Percentiles rank a stretch among this genome's conserved stretches.
These are phyloP conservation scores for Chalcosyrphus nemorum DNA, from an alignment of 2,888 invertebrate genomes.

Conservation along the genomic window DNA sequence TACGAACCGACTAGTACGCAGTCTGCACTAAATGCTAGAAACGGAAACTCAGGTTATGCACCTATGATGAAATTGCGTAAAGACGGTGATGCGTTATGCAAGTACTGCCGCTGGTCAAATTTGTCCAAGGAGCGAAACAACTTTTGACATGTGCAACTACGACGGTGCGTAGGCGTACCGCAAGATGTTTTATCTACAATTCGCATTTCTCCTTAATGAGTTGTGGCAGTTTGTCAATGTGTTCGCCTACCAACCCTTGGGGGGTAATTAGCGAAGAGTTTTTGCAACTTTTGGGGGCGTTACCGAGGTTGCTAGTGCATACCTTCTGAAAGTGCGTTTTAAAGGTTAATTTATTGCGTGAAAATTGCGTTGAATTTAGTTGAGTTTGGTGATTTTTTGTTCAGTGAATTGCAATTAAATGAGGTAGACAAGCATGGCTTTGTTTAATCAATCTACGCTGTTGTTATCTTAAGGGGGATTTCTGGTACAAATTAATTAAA, in stretches of 20 bases:
- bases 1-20: constrained; percentile 13
- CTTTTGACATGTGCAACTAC: constrained; percentile 39
- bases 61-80: constrained; percentile 56
- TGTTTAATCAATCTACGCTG: background rate
- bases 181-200: constrained; percentile 31
- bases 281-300: constrained; percentile 59
- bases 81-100: constrained; percentile 43
- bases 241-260: constrained; percentile 35
- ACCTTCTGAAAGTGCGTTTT: constrained; percentile 64
- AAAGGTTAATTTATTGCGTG: constrained; percentile 54
- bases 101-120: constrained; percentile 59
- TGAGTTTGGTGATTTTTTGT: too few species aligned
- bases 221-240: constrained; percentile 70
- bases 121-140: constrained; percentile 54
- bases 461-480: background rate
- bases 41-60: constrained; percentile 36
- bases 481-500: too few species aligned
- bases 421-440: background rate
- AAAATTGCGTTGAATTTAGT: constrained; percentile 29
- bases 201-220: constrained; percentile 46
- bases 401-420: background rate
- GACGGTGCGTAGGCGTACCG: constrained; percentile 63
- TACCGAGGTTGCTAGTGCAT: constrained; percentile 46
- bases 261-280: constrained; percentile 58
- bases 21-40: constrained; percentile 1